Base-by-base conservation (phyloP, 2,888 invertebrate species). In the Conistra vaccinii region DNA sequence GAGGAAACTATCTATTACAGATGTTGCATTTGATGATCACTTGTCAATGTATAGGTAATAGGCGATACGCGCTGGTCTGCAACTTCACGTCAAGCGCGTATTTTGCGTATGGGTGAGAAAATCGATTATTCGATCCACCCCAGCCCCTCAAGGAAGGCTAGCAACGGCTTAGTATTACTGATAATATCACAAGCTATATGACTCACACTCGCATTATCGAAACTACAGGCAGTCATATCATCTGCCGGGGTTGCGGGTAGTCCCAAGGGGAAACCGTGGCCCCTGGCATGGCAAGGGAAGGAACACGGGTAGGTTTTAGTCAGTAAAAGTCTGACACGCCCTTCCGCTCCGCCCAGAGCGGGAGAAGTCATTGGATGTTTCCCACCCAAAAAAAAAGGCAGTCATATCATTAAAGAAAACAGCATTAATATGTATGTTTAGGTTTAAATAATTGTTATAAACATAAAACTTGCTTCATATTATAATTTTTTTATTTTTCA, bases 401-500 rank as follows among this genome's bases (percentile, higher is more conserved):
- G 4, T 6, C 2, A 10, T 58, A 58, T 2, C 20, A 29, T 42
- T 58, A 5, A 32, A 23, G 32, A 23, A 60, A 23, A 10, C 26
- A 10, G 58, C 29, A 6, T n/a, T n/a, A n/a, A n/a, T 14, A 23
- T 58, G 5, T n/a, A 17, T 62, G 26, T 26, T 42, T 26, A 42
- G 3, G 17, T 5, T 62, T 39, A 26, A 62, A 26, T 35, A 7
- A n/a, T 61, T n/a, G 7, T n/a, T 42, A 7, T 17, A 12, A n/a
- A 32, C n/a, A 60, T 60, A 12, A 55, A 42, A 32, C 17, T 39
- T 69, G n/a, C 12, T 17, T 53, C 23, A 14, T 29, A 14, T 20
- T n/a, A 39, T 23, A 10, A 10, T 42, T 45, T 48, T 42, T 35
- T 61, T 63, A 23, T 67, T 68, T 92, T 93, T 53, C 91, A 96